phyloP scores from a whole-genome alignment of 2,113 vertebrate species.

The Climacteris rufus region DNA sequence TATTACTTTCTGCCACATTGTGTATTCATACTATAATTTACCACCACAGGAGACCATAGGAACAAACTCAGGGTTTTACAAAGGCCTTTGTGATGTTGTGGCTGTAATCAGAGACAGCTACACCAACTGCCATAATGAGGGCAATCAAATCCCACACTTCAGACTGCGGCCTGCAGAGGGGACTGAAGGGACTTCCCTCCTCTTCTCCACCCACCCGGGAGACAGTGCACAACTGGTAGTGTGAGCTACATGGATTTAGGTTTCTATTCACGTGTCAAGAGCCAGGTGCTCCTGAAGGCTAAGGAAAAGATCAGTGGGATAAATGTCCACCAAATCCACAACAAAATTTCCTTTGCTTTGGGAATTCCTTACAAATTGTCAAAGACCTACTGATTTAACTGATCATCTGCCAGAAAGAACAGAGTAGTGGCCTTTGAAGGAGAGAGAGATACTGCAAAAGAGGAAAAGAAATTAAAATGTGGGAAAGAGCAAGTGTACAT shows the following conservation, averaged over 20 bases:
- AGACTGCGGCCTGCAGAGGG: neutral
- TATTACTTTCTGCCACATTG: constrained; percentile 47
- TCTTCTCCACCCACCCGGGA: neutral
- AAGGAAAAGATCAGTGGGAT: neutral
- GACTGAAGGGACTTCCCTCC: neutral
- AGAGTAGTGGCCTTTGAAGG: neutral
- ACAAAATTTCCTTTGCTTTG: neutral
- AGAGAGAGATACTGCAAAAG: neutral
- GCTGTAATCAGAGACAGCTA: neutral
- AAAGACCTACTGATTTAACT: neutral
- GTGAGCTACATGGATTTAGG: neutral
- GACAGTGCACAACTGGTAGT: neutral
- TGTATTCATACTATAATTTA: constrained; percentile 51
- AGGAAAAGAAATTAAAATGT: neutral
- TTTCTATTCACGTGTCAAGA: neutral
- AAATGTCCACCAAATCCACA: neutral
- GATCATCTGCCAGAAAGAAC: neutral
- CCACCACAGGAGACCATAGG: neutral
- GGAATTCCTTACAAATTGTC: neutral
- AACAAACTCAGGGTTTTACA: neutral
- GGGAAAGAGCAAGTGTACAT: neutral
- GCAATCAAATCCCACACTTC: neutral
- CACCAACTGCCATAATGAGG: neutral
- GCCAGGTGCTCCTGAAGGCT: neutral
- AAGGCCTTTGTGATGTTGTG: neutral